Evolutionary conservation across 2,113 vertebrate species (phyloP).

Genomic region (Psilopogon haemacephalus): DNA sequence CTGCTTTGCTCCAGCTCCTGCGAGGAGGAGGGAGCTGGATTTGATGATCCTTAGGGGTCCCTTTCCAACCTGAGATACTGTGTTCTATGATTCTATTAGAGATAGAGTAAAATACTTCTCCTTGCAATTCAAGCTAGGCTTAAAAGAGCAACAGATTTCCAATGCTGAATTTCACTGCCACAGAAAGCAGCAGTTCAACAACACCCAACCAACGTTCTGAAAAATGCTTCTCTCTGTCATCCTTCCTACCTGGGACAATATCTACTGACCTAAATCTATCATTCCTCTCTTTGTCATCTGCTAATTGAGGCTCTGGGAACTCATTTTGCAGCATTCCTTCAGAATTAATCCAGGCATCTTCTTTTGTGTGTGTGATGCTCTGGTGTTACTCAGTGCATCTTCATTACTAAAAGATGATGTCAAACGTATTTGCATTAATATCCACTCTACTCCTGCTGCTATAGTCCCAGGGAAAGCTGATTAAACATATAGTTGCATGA

Average conservation of each 20-base stretch:
- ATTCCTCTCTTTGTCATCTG: neutral
- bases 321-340: neutral
- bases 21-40: neutral
- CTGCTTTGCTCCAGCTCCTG: neutral
- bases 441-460: neutral
- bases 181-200: neutral
- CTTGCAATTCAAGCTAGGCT: neutral
- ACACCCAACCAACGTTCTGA: neutral
- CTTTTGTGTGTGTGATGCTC: neutral
- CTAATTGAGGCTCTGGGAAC: neutral
- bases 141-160: neutral
- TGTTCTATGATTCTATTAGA: neutral
- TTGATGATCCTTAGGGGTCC: neutral
- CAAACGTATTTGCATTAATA: conserved; percentile 4
- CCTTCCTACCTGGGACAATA: neutral
- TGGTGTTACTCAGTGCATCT: neutral
- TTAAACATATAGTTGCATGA: conserved; percentile 1
- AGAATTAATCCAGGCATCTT: neutral
- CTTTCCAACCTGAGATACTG: neutral
- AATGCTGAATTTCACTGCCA: neutral
- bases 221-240: neutral
- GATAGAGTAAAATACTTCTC: neutral
- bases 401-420: neutral
- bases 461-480: neutral
- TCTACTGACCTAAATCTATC: neutral